Conservation (phyloP, 2,797 vertebrate genomes). For the Artibeus jamaicensis region DNA sequence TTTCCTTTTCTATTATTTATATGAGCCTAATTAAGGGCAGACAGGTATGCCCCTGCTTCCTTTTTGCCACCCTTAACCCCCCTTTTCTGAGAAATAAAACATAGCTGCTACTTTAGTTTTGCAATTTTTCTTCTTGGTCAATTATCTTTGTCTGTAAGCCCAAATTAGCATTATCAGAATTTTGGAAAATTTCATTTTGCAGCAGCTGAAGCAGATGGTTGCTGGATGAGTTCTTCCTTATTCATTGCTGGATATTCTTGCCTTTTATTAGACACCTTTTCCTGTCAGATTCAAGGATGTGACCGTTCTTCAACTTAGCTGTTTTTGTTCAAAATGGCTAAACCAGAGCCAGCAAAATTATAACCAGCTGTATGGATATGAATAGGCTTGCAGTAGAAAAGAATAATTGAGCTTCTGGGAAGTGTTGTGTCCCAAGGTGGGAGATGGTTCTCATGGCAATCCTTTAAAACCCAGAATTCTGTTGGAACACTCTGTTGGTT, state of each 20-base stretch:
- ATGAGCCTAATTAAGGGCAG: neutral
- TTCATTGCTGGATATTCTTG: conserved; percentile 86
- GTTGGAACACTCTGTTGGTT: neutral
- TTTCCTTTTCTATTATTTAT: neutral
- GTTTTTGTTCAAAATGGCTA: conserved; percentile 91
- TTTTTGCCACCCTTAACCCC: neutral
- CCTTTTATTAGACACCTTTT: conserved; percentile 85
- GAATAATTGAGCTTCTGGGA: neutral
- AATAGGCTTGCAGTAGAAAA: conserved; percentile 77
- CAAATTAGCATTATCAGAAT: conserved; percentile 77
- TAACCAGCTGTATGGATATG: conserved; percentile 90
- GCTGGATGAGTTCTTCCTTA: conserved; percentile 82
- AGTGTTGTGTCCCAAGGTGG: neutral
- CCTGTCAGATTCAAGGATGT: conserved; percentile 82
- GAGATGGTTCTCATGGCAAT: neutral
- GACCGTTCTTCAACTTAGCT: conserved; percentile 82
- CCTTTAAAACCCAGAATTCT: neutral
- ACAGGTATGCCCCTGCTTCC: no score
- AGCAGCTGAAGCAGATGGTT: conserved; percentile 87
- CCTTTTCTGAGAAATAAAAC: neutral
- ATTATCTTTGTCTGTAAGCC: neutral
- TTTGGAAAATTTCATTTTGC: conserved; percentile 88
- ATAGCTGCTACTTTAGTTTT: neutral
- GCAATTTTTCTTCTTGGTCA: neutral
- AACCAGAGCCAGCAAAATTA: conserved; percentile 90